phyloP scores from a whole-genome alignment of 2,888 invertebrate genomes.

The Cheilosia grossa region DNA sequence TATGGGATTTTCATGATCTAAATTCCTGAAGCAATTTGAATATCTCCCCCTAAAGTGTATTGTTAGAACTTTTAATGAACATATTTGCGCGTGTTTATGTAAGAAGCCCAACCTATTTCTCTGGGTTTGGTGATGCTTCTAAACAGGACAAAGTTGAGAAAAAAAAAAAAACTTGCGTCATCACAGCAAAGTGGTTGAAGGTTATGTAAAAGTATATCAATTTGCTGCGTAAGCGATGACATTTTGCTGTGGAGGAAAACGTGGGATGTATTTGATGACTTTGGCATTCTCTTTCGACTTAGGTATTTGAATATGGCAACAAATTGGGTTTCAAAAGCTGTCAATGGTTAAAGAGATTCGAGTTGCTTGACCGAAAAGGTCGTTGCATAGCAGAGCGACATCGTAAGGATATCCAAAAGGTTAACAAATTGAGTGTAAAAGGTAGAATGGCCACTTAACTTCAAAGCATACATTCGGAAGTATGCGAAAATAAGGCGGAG shows the following conservation, averaged over 20 bases:
- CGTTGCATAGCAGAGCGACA: background rate
- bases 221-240: conserved; percentile 2
- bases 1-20: conserved; percentile 57
- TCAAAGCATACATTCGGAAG: background rate
- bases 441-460: background rate
- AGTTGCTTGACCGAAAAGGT: background rate
- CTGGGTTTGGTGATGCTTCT: conserved; percentile 16
- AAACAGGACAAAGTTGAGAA: conserved; percentile 47
- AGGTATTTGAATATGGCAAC: too few relatives aligned
- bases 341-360: background rate
- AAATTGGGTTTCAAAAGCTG: background rate
- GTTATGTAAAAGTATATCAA: background rate
- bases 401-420: background rate
- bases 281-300: conserved; percentile 7
- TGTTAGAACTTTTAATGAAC: conserved; percentile 66
- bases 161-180: conserved; percentile 47
- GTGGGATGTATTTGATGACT: conserved; percentile 16
- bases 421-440: background rate
- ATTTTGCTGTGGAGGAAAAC: background rate
- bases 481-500: too few relatives aligned
- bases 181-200: background rate
- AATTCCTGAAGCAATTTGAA: conserved; percentile 54
- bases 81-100: conserved; percentile 51
- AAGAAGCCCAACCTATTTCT: background rate
- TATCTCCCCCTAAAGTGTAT: conserved; percentile 27